Evolutionary conservation across 2,113 vertebrate species (phyloP), one percentile per base, ranked within the genome.

Genomic region (Hirundichthys speculiger): DNA sequence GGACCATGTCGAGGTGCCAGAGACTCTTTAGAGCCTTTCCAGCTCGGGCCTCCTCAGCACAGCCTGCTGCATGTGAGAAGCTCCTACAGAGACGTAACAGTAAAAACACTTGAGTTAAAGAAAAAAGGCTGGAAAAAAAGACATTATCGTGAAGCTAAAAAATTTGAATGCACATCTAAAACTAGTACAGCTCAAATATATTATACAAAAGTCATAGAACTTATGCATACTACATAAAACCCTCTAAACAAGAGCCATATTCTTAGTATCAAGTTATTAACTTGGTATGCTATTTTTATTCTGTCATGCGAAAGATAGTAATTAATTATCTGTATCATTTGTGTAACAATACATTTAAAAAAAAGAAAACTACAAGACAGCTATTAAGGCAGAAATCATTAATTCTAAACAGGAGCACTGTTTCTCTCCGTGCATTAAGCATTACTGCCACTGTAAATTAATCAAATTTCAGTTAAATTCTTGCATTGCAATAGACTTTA

Each of bases 21-120:
- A 56, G 96, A 98, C 83, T 99, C 98, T 83, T 97, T 98, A 13
- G 98, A 99, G 55, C 95, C 98, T 86, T 99, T 99, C 97, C 97
- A 98, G 92, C 98, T 99, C 19, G 93, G n/a, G 93, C 77, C 93
- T 95, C 71, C 97, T 92, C 82, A 96, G 92, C 69, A 99, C 82
- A 0, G 95, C 86, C 54, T 95, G 95, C 77, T 94, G 94, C 13
- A 95, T 93, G 27, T 91, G 89, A 66, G 94, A 91, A 83, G 87
- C 13, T 41, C 86, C 93, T 93, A 22, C 5, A 59, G 1, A 49
- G 13, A 62, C 13, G 70, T n/a, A 59, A 39, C 13, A 14, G 18
- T 5, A 27, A 39, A 14, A 54, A 40, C 16, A 24, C n/a, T 27
- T 18, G 43, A 41, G 22, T 34, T 5, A 57, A 15, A 43, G 13